Conservation (phyloP, 2,797 vertebrate species). For the Hyperoplus lanceolatus region DNA sequence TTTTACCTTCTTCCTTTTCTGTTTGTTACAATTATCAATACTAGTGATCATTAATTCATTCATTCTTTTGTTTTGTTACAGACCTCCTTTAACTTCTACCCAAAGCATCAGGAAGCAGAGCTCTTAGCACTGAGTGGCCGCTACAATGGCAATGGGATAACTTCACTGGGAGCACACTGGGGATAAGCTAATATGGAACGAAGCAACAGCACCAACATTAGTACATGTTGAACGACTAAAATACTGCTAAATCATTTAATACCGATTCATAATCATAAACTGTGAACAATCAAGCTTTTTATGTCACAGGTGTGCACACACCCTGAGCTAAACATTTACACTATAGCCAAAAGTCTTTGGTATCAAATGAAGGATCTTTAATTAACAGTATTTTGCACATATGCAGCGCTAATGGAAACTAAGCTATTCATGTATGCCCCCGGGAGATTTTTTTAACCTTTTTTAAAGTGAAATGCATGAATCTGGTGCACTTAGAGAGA, state of each 20-base stretch:
- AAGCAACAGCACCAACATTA: too few relatives aligned
- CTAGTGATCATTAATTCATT: background rate
- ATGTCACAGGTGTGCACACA: background rate
- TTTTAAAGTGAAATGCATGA: too few relatives aligned
- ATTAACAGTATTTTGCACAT: background rate
- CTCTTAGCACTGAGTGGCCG: conserved; percentile 56
- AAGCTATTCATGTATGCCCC: background rate
- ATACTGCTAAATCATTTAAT: background rate
- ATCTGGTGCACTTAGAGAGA: too few relatives aligned
- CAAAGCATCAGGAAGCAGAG: accelerated
- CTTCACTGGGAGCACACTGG: conserved; percentile 62
- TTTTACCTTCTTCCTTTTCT: background rate
- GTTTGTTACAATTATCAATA: background rate
- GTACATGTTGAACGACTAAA: background rate
- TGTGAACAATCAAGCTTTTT: background rate
- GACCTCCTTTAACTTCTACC: conserved; percentile 54
- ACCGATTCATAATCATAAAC: too few relatives aligned
- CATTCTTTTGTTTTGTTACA: conserved; percentile 29
- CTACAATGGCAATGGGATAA: background rate
- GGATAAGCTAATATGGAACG: background rate
- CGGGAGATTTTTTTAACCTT: too few relatives aligned
- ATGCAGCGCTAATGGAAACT: background rate
- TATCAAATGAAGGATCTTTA: background rate
- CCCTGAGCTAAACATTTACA: background rate
- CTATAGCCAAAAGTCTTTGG: background rate